phyloP scores from a whole-genome alignment of 1,140 invertebrate species.

The Pogonus chalceus region DNA sequence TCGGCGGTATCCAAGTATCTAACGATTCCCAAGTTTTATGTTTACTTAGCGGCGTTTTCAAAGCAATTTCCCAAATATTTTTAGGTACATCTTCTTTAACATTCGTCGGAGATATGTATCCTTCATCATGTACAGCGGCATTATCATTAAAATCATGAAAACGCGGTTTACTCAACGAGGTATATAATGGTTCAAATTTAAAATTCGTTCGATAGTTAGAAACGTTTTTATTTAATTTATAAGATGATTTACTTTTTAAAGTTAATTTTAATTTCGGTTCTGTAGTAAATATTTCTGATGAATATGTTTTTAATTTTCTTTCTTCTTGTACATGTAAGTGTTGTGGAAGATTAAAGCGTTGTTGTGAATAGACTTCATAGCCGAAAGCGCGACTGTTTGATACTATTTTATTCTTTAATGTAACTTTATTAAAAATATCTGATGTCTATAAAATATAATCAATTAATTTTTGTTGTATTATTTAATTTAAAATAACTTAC shows the following conservation, averaged over 20 bases:
- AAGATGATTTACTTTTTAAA: background rate
- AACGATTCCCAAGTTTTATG: conserved; percentile 28
- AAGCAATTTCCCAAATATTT: conserved; percentile 27
- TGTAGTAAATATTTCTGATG: background rate
- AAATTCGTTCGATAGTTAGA: background rate
- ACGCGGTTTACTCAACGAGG: too few species aligned
- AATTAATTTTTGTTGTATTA: background rate
- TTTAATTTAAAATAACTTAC: conserved; percentile 12
- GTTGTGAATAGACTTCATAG: background rate
- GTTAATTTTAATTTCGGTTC: background rate
- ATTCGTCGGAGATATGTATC: background rate
- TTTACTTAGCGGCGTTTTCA: conserved; percentile 16
- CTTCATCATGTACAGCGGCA: background rate
- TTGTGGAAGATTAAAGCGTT: background rate
- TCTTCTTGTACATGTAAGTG: background rate
- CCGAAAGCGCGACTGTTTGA: background rate
- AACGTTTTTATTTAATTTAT: background rate
- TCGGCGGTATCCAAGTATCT: conserved; percentile 22
- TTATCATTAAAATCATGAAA: background rate
- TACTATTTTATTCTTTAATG: background rate
- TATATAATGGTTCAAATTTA: background rate
- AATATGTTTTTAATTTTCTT: background rate
- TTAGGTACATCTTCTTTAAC: background rate
- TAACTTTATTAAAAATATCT: conserved; percentile 1
- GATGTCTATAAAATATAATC: background rate